Conservation (phyloP, 2,113 vertebrate species). For the Cheirogaleus medius region DNA sequence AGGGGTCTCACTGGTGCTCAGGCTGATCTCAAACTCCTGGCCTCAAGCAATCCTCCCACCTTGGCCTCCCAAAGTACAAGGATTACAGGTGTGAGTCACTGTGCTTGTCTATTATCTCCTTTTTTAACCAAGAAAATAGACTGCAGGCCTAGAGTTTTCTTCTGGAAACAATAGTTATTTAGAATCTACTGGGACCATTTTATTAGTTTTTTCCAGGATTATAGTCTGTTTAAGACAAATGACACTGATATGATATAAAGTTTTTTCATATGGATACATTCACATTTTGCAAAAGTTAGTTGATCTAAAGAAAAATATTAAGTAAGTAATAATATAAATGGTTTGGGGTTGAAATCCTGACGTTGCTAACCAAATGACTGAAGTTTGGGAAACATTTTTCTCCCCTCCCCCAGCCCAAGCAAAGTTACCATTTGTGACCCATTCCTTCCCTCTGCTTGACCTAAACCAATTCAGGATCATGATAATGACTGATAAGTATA, state of each 20-base stretch:
- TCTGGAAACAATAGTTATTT: not conserved
- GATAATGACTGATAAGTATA: not conserved
- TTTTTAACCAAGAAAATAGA: not conserved
- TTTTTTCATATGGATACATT: not conserved
- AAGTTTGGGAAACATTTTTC: slow-evolving; percentile 2
- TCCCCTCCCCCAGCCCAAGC: not conserved
- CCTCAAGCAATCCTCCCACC: too few species aligned
- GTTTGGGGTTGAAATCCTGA: not conserved
- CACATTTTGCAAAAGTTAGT: not conserved
- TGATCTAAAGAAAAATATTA: not conserved
- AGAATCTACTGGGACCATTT: not conserved
- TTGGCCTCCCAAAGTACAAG: too few species aligned
- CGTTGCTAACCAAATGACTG: not conserved
- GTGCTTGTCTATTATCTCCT: not conserved
- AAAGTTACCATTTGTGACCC: not conserved
- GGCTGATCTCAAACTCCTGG: too few species aligned
- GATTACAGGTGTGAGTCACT: too few species aligned
- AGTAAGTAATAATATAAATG: not conserved
- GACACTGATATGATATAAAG: not conserved
- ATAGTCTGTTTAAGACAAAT: not conserved
- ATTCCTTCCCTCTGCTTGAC: not conserved
- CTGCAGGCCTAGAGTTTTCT: not conserved
- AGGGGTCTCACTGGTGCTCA: too few species aligned
- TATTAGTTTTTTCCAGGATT: not conserved
- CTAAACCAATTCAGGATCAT: not conserved